These are phyloP conservation scores for Drosophila mayaguana DNA, from an alignment of 2,888 invertebrate genomes.

Conservation along the genomic window DNA sequence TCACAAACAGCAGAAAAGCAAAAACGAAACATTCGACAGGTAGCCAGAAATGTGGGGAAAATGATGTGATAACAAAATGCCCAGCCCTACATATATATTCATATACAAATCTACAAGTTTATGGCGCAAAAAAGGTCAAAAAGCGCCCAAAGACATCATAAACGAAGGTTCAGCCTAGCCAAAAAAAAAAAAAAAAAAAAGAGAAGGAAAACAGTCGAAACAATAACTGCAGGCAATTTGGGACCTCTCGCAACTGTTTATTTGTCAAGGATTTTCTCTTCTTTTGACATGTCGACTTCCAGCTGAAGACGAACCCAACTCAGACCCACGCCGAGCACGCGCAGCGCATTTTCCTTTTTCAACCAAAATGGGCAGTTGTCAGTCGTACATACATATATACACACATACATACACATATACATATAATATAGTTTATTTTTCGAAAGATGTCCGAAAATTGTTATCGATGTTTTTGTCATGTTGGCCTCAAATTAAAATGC, in stretches of 20 bases:
- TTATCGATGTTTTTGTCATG: slow-evolving; percentile 81
- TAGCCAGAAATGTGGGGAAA: slow-evolving; percentile 66
- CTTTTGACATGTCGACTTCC: slow-evolving; percentile 78
- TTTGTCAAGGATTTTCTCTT: slow-evolving; percentile 80
- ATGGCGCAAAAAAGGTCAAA: slow-evolving; percentile 63
- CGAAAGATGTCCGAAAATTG: slow-evolving; percentile 72
- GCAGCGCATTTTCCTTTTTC: slow-evolving; percentile 51
- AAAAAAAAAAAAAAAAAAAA: slow-evolving; percentile 10
- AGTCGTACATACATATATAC: not conserved
- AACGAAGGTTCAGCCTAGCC: slow-evolving; percentile 63
- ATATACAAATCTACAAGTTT: slow-evolving; percentile 48
- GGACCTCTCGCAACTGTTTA: slow-evolving; percentile 76
- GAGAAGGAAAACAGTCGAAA: slow-evolving; percentile 57
- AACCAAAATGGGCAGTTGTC: slow-evolving; percentile 50
- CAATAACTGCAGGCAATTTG: slow-evolving; percentile 81
- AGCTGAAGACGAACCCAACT: slow-evolving; percentile 25
- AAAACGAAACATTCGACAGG: slow-evolving; percentile 72
- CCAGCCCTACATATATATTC: slow-evolving; percentile 14
- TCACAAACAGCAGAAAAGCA: slow-evolving; percentile 62
- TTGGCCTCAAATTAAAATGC: slow-evolving; percentile 79
- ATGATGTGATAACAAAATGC: slow-evolving; percentile 71
- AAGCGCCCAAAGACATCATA: slow-evolving; percentile 78
- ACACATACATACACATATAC: not conserved
- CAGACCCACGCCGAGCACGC: slow-evolving; percentile 45
- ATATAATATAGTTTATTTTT: slow-evolving; percentile 21